Evolutionary conservation across 2,113 vertebrate genomes (phyloP), one percentile per base, ranked within the genome.

Genomic region (Ceratotherium simum): DNA sequence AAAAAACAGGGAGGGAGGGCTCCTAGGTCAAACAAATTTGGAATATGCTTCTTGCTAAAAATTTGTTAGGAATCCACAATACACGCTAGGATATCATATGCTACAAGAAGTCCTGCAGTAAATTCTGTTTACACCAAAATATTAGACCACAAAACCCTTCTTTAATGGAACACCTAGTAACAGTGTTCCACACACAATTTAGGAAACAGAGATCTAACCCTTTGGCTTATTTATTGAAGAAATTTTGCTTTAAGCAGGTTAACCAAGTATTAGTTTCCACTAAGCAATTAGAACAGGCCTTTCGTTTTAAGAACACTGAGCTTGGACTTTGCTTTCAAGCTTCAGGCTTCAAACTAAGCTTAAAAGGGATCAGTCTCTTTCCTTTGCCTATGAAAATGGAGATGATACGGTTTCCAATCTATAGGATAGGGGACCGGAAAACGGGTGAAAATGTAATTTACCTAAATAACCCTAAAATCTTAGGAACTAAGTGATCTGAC

Each of bases 201-300:
- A n/a, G 8, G 56, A 90, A 96, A 90, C 29, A 80, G 31, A 69
- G 21, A 78, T 33, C 81, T 64, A 95, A 90, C 58, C 39, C 29
- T 56, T 90, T 67, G 64, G 51, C 33, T 91, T 86, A 89, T 72
- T 93, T 84, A 79, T 67, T 56, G 39, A 65, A 91, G 65, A 95
- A 85, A 67, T 46, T 69, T 88, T 96, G 17, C 58, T 94, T 65
- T 94, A 92, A 86, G 54, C 18, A 90, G 95, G 96, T 81, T 81
- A 95, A 65, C 87, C 42, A 91, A 91, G 46, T 81, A 64, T 56
- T 91, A 86, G 10, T 91, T 72, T 67, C 31, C 25, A 46, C 23
- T 54, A 48, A 96, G 21, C 36, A 89, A 36, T n/a, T 67, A 72
- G 36, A 84, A 93, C 17, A 8, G 20, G 23, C 23, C 84, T 97